Conservation (phyloP, 2,888 invertebrate species). For the Nectonema munidae region DNA sequence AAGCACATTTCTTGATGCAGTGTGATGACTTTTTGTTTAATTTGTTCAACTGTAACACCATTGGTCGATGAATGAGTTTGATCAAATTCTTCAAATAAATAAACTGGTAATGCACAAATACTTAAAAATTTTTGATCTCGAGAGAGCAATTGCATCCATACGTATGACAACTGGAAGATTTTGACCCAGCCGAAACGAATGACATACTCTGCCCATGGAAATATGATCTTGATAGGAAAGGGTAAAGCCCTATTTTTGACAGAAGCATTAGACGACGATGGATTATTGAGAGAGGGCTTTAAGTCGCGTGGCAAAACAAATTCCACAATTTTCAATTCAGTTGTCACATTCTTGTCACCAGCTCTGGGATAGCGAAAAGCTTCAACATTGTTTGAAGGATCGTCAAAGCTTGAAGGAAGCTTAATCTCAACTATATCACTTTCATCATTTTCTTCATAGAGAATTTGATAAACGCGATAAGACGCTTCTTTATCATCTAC, state of each 20-base stretch:
- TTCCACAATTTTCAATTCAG: too few relatives aligned
- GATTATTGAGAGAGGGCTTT: too few relatives aligned
- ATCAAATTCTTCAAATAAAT: not conserved
- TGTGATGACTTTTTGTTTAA: too few relatives aligned
- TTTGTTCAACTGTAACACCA: too few relatives aligned
- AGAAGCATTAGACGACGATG: too few relatives aligned
- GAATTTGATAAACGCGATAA: slow-evolving; percentile 22
- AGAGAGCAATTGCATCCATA: slow-evolving; percentile 6
- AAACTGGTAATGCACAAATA: not conserved
- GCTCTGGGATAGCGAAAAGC: slow-evolving; percentile 28
- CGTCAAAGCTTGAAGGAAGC: slow-evolving; percentile 16
- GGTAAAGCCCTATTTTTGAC: too few relatives aligned
- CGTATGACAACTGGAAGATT: not conserved
- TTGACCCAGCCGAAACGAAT: slow-evolving; percentile 54
- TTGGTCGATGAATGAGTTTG: too few relatives aligned
- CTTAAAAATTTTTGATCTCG: not conserved
- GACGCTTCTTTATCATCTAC: slow-evolving; percentile 2
- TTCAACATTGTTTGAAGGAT: slow-evolving; percentile 22
- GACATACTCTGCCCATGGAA: slow-evolving; percentile 75
- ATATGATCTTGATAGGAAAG: too few relatives aligned
- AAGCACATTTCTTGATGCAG: too few relatives aligned
- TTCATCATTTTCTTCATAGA: slow-evolving; percentile 31
- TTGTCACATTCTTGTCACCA: too few relatives aligned
- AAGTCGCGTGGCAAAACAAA: too few relatives aligned
- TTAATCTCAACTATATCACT: slow-evolving; percentile 48